Percentiles rank a stretch among this genome's conserved stretches.
Conservation (phyloP, 2,113 vertebrate genomes). For the Narcine bancroftii region DNA sequence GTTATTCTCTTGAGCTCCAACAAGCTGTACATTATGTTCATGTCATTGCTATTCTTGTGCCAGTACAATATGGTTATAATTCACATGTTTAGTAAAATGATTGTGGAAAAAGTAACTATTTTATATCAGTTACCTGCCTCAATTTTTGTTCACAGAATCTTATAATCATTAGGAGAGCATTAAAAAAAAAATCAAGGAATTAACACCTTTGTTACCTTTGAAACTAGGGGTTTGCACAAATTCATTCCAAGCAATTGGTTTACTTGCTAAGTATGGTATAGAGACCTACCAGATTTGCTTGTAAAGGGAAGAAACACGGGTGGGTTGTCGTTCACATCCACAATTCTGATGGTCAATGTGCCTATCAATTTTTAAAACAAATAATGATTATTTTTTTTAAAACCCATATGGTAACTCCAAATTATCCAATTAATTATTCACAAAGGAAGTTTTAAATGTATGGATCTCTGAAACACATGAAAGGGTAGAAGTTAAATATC, state of each 20-base stretch:
- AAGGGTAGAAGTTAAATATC: not conserved
- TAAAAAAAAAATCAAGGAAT: not conserved
- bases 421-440: not conserved
- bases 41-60: not conserved
- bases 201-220: not conserved
- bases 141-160: not conserved
- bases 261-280: too few relatives aligned
- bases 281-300: constrained; percentile 63
- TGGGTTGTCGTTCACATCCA: constrained; percentile 75
- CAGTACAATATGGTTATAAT: not conserved
- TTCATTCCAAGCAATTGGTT: not conserved
- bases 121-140: not conserved
- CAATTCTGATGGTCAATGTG: constrained; percentile 62
- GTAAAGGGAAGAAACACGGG: constrained; percentile 60
- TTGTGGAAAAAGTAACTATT: not conserved
- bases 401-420: not conserved
- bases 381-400: not conserved
- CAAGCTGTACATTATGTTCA: not conserved
- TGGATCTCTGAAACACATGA: not conserved
- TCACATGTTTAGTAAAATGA: not conserved
- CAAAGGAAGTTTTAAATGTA: not conserved
- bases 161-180: not conserved
- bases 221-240: not conserved
- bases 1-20: not conserved
- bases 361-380: constrained; percentile 43